Conservation (phyloP, 1,140 invertebrate genomes). For the Plutomurus gul region DNA sequence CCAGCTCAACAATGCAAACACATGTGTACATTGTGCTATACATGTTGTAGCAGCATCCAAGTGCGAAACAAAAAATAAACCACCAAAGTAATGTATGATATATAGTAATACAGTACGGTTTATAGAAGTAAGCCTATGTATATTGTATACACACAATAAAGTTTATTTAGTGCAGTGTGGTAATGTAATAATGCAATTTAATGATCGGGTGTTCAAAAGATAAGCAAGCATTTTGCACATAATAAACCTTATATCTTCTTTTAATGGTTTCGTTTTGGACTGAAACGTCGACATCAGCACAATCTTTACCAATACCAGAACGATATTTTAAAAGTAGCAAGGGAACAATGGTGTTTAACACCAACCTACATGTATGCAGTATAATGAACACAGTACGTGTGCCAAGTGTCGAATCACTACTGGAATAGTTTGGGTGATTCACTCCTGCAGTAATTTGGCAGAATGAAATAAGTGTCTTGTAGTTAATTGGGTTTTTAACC, state of each 20-base stretch:
- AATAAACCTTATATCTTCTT: not conserved
- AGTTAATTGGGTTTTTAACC: not conserved
- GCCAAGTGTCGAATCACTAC: constrained; percentile 7
- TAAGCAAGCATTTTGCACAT: not conserved
- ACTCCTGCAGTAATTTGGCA: constrained; percentile 5
- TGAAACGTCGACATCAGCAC: not conserved
- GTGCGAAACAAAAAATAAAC: too few species aligned
- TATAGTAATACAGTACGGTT: too few species aligned
- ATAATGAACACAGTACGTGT: not conserved
- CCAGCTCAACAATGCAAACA: too few species aligned
- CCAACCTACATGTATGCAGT: not conserved
- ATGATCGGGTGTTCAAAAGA: not conserved
- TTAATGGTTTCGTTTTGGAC: not conserved
- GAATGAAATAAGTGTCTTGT: not conserved
- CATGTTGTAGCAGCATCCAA: too few species aligned
- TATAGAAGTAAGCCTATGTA: too few species aligned
- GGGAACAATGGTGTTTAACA: not conserved
- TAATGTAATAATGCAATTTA: not conserved
- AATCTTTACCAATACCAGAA: not conserved
- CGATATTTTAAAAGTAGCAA: not conserved
- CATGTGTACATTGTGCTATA: too few species aligned
- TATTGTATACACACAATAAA: too few species aligned
- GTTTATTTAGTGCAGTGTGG: not conserved
- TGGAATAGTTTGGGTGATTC: not conserved
- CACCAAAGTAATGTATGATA: too few species aligned